Percentiles rank a stretch among this genome's conserved stretches.
phyloP scores from a whole-genome alignment of 1,140 invertebrate species.

The Gryon sp. region DNA sequence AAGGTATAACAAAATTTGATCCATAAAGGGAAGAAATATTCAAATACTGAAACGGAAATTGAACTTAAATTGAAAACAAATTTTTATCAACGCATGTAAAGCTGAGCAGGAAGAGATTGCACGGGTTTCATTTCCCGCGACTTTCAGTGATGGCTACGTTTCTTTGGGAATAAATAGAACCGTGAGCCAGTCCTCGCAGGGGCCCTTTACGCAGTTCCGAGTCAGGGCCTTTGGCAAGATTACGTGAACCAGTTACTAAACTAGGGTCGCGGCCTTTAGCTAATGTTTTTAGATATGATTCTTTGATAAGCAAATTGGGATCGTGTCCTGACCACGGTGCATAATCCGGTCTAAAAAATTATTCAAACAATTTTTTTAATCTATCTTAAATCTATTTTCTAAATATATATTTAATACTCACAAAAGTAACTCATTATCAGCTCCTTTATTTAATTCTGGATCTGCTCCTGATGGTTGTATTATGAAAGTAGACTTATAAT shows the following conservation, averaged over 20 bases:
- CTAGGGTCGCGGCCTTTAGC: constrained; percentile 80
- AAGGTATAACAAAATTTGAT: too few species aligned
- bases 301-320: constrained; percentile 76
- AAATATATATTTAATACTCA: constrained; percentile 81
- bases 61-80: too few species aligned
- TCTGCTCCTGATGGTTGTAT: constrained; percentile 82
- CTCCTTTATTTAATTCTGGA: constrained; percentile 82
- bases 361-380: constrained; percentile 3
- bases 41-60: too few species aligned
- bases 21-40: too few species aligned
- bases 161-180: constrained; percentile 84
- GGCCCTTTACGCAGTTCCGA: constrained; percentile 83
- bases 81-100: too few species aligned
- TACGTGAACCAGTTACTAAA: constrained; percentile 76
- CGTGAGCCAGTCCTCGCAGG: constrained; percentile 82
- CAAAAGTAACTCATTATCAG: constrained; percentile 84
- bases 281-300: constrained; percentile 72
- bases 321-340: constrained; percentile 86
- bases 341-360: constrained; percentile 83
- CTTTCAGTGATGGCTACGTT: constrained; percentile 78
- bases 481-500: constrained; percentile 80
- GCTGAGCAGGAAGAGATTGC: constrained; percentile 69
- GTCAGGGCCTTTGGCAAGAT: constrained; percentile 82
- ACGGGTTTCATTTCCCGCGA: constrained; percentile 80
- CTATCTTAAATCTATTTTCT: too few species aligned